Percentiles rank a stretch among this genome's conserved stretches.
phyloP scores from a whole-genome alignment of 1,140 invertebrate genomes.

The Drosophila grimshawi region DNA sequence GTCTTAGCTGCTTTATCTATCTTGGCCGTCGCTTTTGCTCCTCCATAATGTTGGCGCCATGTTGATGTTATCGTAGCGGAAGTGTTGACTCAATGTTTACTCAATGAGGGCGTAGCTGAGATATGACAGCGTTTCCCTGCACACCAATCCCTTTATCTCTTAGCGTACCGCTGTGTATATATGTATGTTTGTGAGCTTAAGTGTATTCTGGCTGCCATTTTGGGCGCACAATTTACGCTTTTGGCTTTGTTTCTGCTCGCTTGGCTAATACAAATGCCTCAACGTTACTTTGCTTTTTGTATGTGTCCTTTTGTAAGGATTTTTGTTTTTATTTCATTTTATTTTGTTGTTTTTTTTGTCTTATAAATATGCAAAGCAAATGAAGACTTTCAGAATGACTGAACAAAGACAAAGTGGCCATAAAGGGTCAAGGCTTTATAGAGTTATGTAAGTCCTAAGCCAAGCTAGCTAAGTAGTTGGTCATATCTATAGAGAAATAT shows the following conservation, averaged over 20 bases:
- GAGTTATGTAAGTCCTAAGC: conserved; percentile 50
- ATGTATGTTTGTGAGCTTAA: conserved; percentile 48
- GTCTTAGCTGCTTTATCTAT: conserved; percentile 70
- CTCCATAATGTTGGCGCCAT: conserved; percentile 81
- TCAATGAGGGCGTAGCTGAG: conserved; percentile 76
- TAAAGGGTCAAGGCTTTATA: conserved; percentile 47
- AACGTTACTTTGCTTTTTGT: conserved; percentile 34
- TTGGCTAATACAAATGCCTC: conserved; percentile 63
- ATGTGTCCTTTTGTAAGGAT: conserved; percentile 21
- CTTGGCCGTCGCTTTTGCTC: conserved; percentile 70
- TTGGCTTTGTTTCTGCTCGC: conserved; percentile 53
- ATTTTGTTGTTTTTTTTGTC: conserved; percentile 7
- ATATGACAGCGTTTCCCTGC: conserved; percentile 50
- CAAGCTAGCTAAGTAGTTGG: conserved; percentile 17
- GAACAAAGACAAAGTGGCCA: conserved; percentile 41
- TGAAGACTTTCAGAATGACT: conserved; percentile 33
- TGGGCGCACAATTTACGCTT: conserved; percentile 36
- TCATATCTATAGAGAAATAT: conserved; percentile 17
- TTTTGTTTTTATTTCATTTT: conserved; percentile 2
- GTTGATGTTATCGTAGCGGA: conserved; percentile 79
- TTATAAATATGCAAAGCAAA: conserved; percentile 72
- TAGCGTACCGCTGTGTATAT: conserved; percentile 29
- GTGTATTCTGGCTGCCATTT: conserved; percentile 62
- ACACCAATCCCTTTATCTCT: conserved; percentile 11
- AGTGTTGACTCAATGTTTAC: conserved; percentile 83